Evolutionary conservation across 1,140 invertebrate genomes (phyloP), one percentile per base, ranked within the genome.

Genomic region (Pomacea maculata): DNA sequence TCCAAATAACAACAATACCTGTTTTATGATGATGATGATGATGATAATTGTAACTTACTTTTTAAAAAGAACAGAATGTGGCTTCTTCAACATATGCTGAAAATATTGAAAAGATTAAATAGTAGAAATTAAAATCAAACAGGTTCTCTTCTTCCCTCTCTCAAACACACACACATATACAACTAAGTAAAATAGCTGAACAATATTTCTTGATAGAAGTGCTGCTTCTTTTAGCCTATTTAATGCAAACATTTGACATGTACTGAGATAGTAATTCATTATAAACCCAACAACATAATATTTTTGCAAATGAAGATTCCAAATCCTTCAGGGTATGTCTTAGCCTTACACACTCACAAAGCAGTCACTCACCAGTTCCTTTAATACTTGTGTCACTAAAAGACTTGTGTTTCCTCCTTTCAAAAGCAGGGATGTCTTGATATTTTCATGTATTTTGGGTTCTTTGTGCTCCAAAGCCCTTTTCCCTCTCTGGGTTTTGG

Each of bases 401-500:
- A 96, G 94, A 63, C 95, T 97, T 6, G 96, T 95, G 87, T 96
- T 97, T 1, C 94, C 93, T 67, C 97, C 97, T 92, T 79, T 83
- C 6, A 83, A 67, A 65, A 83, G 78, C 75, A 83, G 64, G 25
- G 76, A 79, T 17, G 65, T 79, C 61, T 83, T 83, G 57, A 34
- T 45, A 29, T 83, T 83, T 52, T 83, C 82, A 71, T 78, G 55
- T 10, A 83, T 74, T 78, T 83, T 95, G 95, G 29, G 99, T 88
- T 96, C 97, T 86, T 94, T 93, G 34, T 95, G 94, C 78, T 95
- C 90, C 57, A 99, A 90, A 73, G 95, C 94, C 85, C 95, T 94
- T 92, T 98, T 99, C 64, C 96, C 97, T 90, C 94, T 95, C 52
- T 95, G 94, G 45, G 96, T 98, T 87, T 94, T 97, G 0, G 97